Evolutionary conservation across 2,888 invertebrate genomes (phyloP).

Genomic region (Drosophila mimica): DNA sequence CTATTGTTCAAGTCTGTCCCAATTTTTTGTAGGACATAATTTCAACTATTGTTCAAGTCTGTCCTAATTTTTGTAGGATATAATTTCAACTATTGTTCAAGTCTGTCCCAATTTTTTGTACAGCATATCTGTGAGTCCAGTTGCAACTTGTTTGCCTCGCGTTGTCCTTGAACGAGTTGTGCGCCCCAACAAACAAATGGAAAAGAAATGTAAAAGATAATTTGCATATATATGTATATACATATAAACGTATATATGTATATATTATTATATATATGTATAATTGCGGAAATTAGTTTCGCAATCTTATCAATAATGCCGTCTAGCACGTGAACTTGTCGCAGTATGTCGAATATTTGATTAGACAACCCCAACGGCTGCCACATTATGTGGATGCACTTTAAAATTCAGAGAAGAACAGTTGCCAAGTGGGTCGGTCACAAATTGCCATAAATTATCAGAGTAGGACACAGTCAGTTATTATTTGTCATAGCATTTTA

Average conservation of each 20-base stretch:
- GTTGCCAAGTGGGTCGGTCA: conserved; percentile 3
- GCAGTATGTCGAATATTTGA: conserved; percentile 18
- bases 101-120: not conserved
- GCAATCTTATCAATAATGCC: conserved; percentile 52
- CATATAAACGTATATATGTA: not conserved
- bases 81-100: not conserved
- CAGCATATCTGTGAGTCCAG: conserved; percentile 16
- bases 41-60: not conserved
- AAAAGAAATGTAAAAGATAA: conserved; percentile 14
- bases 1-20: not conserved
- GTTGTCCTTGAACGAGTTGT: conserved; percentile 43
- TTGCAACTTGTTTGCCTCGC: conserved; percentile 7
- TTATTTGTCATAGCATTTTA: not conserved
- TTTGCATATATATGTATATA: not conserved
- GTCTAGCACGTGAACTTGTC: conserved; percentile 41
- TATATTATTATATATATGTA: conserved; percentile 5
- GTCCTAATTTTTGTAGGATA: too few relatives aligned
- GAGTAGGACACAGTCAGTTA: not conserved
- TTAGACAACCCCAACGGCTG: conserved; percentile 4
- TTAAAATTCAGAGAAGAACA: not conserved
- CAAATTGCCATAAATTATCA: conserved; percentile 8
- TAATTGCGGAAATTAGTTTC: conserved; percentile 57
- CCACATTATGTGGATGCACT: conserved; percentile 1
- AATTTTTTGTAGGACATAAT: too few relatives aligned
- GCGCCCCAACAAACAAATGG: conserved; percentile 24